Percentiles rank a stretch among this genome's conserved stretches.
phyloP scores from a whole-genome alignment of 2,113 vertebrate genomes.

The Cairina moschata region DNA sequence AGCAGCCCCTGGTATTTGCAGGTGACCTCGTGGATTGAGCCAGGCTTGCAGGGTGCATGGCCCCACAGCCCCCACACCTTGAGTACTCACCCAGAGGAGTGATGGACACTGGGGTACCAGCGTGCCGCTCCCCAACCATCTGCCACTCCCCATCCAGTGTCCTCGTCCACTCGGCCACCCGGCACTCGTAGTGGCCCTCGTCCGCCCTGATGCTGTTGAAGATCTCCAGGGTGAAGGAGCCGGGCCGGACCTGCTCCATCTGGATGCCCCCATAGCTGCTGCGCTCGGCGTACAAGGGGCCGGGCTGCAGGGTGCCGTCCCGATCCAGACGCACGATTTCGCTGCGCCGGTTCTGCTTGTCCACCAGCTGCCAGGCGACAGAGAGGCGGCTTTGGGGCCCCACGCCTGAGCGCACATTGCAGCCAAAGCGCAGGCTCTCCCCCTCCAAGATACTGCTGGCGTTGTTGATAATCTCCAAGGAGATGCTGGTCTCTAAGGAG shows the following conservation, averaged over 20 bases:
- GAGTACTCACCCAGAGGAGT: slow-evolving; percentile 90
- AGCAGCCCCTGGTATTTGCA: background rate
- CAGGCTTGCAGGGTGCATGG: rapidly evolving
- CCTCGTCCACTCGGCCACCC: slow-evolving; percentile 87
- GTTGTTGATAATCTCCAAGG: slow-evolving; percentile 87
- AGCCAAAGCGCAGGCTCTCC: slow-evolving; percentile 86
- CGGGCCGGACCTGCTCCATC: slow-evolving; percentile 83
- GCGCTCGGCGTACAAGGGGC: slow-evolving; percentile 85
- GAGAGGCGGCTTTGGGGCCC: slow-evolving; percentile 83
- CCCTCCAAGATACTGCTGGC: slow-evolving; percentile 89
- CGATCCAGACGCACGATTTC: slow-evolving; percentile 88
- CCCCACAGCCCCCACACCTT: background rate
- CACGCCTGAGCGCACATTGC: slow-evolving; percentile 79
- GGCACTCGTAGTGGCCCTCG: slow-evolving; percentile 91
- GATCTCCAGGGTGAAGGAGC: slow-evolving; percentile 86
- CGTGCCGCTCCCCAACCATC: slow-evolving; percentile 85
- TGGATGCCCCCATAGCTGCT: slow-evolving; percentile 88
- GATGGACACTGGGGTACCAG: slow-evolving; percentile 81
- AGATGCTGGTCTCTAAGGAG: slow-evolving; percentile 92
- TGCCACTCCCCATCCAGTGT: slow-evolving; percentile 87
- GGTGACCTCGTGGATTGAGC: background rate
- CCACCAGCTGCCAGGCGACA: slow-evolving; percentile 86
- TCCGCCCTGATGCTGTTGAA: slow-evolving; percentile 89
- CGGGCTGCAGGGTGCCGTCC: slow-evolving; percentile 85
- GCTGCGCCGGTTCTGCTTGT: slow-evolving; percentile 80